Conservation (phyloP, 1,140 invertebrate species). For the Stegodyphus dumicola region DNA sequence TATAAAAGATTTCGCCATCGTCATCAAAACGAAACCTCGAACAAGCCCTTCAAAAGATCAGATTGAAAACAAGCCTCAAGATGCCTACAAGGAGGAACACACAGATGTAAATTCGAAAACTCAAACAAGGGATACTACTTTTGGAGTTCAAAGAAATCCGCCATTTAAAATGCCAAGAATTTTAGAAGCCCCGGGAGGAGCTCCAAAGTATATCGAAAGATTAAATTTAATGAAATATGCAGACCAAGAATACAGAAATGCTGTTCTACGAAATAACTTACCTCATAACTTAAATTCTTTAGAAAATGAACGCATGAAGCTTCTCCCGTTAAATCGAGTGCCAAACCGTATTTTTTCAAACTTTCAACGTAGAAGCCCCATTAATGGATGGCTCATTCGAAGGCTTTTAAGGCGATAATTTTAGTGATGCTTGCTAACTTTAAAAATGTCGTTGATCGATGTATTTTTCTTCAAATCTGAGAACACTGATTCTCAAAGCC, state of each 20-base stretch:
- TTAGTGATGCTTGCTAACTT: neutral
- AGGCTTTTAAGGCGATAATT: neutral
- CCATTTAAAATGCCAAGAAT: constrained; percentile 14
- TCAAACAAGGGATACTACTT: too few relatives aligned
- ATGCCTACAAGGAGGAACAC: neutral
- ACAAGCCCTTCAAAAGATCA: neutral
- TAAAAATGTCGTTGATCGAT: neutral
- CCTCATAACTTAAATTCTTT: constrained; percentile 17
- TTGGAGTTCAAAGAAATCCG: neutral
- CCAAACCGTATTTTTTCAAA: neutral
- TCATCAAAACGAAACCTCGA: constrained; percentile 25
- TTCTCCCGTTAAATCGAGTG: neutral
- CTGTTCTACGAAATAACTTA: neutral
- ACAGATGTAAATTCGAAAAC: neutral
- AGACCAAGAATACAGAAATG: neutral
- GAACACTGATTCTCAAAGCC: too few relatives aligned
- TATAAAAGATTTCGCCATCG: constrained; percentile 32
- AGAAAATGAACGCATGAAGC: neutral
- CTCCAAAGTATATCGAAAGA: constrained; percentile 20
- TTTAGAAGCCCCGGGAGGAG: constrained; percentile 15
- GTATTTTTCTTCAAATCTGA: too few relatives aligned
- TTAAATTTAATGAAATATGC: constrained; percentile 6
- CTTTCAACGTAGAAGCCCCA: neutral
- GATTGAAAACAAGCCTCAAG: neutral
- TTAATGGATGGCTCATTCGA: constrained; percentile 31